A percentile compares a stretch with the other conserved stretches of the same genome.
phyloP scores from a whole-genome alignment of 2,113 vertebrate species.

The Pseudolaguvia tuberculata region DNA sequence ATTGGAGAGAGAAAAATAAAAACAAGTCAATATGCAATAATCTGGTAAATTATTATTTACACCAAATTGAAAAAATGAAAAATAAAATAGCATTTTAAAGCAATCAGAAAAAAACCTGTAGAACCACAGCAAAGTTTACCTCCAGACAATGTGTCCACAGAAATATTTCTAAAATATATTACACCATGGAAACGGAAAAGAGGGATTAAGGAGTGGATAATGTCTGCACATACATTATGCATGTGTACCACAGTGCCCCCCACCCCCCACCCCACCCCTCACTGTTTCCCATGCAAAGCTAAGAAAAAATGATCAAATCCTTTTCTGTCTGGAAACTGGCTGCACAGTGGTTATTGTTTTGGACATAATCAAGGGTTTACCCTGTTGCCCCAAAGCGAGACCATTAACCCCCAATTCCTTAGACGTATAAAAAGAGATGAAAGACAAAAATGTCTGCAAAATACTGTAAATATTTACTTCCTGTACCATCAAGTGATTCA shows the following conservation, averaged over 20 bases:
- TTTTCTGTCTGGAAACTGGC: no score
- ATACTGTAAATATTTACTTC: no score
- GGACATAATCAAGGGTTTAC: no score
- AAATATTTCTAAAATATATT: not conserved
- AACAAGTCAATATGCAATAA: no score
- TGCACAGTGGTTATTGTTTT: no score
- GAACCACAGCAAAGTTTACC: not conserved
- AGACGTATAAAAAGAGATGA: no score
- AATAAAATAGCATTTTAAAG: not conserved
- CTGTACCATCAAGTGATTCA: no score
- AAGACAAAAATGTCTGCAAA: no score
- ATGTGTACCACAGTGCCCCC: not conserved
- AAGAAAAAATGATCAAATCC: no score
- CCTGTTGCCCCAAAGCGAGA: no score
- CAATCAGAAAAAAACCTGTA: not conserved
- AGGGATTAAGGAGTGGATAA: not conserved
- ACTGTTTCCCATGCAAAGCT: not conserved
- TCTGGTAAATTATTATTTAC: not conserved
- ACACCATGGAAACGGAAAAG: not conserved
- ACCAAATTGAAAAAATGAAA: not conserved
- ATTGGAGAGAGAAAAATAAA: not conserved
- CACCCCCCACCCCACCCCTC: no score
- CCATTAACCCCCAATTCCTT: no score
- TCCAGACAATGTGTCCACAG: not conserved
- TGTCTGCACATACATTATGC: not conserved